A percentile compares a stretch with the other conserved stretches of the same genome.
phyloP scores from a whole-genome alignment of 1,140 invertebrate genomes.

The Aphidius ervi region DNA sequence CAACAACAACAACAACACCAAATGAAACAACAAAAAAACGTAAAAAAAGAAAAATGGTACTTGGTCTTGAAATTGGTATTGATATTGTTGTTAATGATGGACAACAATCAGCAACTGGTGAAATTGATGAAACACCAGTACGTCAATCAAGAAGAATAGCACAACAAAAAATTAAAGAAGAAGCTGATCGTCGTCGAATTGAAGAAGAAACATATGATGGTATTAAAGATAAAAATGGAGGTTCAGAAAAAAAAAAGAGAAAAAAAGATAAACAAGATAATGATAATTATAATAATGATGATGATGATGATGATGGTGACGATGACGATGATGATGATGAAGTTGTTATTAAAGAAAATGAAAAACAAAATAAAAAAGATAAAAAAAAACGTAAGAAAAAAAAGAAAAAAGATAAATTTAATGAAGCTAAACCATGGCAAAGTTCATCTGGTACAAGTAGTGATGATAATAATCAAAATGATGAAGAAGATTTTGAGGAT shows the following conservation, averaged over 20 bases:
- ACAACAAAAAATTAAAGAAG: constrained; percentile 79
- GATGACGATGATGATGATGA: constrained; percentile 33
- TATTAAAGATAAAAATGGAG: constrained; percentile 61
- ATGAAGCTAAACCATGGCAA: constrained; percentile 65
- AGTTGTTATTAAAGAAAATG: constrained; percentile 31
- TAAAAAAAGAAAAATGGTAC: constrained; percentile 50
- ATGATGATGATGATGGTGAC: constrained; percentile 33
- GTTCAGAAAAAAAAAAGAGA: constrained; percentile 41
- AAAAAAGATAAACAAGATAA: constrained; percentile 45
- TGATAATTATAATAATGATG: constrained; percentile 38
- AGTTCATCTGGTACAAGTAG: constrained; percentile 63
- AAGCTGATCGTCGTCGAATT: constrained; percentile 67
- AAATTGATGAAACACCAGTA: constrained; percentile 54
- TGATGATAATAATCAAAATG: constrained; percentile 58
- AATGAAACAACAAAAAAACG: constrained; percentile 29
- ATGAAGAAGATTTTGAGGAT: constrained; percentile 58
- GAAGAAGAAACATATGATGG: constrained; percentile 65
- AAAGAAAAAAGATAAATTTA: constrained; percentile 54
- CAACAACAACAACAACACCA: background rate
- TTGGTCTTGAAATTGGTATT: constrained; percentile 55
- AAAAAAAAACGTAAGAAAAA: constrained; percentile 59
- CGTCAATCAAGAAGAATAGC: constrained; percentile 77
- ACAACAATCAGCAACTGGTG: constrained; percentile 25
- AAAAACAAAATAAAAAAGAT: constrained; percentile 47
- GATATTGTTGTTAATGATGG: constrained; percentile 33